Percentiles rank a stretch among this genome's conserved stretches.
Evolutionary conservation across 2,113 vertebrate genomes (phyloP).

Genomic region (Bubo scandiacus): DNA sequence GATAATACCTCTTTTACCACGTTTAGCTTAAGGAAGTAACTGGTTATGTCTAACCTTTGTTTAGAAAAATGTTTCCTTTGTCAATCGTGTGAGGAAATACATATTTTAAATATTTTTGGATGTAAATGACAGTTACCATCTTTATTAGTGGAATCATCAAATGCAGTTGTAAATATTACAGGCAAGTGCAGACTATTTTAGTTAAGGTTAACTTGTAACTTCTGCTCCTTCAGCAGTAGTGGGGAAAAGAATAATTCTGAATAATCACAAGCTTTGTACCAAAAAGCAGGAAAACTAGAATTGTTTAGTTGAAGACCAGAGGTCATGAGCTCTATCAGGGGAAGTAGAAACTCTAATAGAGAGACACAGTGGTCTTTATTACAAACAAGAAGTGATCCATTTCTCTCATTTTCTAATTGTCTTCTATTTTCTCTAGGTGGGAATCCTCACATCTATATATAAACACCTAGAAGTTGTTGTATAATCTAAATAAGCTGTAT

Average conservation of each 20-base stretch:
- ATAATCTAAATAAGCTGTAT: slow-evolving; percentile 21
- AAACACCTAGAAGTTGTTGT: background rate
- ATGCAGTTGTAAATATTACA: background rate
- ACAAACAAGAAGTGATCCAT: background rate
- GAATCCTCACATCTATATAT: slow-evolving; percentile 23
- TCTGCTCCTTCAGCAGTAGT: background rate
- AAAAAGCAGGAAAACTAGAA: background rate
- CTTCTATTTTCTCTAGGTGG: background rate
- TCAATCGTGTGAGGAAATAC: background rate
- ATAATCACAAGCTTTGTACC: background rate
- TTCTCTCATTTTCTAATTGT: background rate
- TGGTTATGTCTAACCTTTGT: background rate
- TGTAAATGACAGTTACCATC: background rate
- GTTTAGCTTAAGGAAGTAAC: background rate
- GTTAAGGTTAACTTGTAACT: background rate
- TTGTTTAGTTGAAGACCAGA: background rate
- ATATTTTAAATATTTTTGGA: background rate
- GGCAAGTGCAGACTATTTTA: background rate
- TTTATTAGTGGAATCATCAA: background rate
- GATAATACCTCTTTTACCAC: background rate
- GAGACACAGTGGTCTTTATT: background rate
- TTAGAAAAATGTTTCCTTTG: background rate
- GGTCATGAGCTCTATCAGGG: background rate
- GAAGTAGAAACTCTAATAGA: background rate
- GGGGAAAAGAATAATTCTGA: background rate